Evolutionary conservation across 2,888 invertebrate species (phyloP), one percentile per base, ranked within the genome.

Genomic region (Acleris cristana): DNA sequence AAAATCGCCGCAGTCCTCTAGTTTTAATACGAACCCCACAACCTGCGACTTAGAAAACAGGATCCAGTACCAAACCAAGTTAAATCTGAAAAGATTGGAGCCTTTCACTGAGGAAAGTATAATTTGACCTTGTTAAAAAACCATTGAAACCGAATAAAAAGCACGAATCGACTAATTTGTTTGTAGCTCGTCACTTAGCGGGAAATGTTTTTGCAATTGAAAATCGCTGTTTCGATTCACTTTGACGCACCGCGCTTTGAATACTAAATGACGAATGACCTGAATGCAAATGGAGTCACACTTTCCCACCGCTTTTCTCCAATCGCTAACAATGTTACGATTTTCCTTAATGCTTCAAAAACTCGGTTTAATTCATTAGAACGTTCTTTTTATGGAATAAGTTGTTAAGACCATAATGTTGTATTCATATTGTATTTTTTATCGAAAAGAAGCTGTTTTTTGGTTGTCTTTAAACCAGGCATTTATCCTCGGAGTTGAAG

Each of bases 181-280:
- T 59, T 60, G 64, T 68, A 68, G 58, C 64, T 51, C 70, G 61
- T 65, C 68, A 70, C 68, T 66, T 64, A 69, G 59, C 52, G 56
- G 53, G 68, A 72, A 79, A 77, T 73, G 71, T 77, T 78, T 77
- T 76, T 73, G 71, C 73, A 70, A 76, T 82, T 80, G 79, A 78
- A 80, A 82, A 76, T 81, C 79, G 74, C 72, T 81, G 78, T 82
- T 83, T 81, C 78, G 78, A 82, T 80, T 84, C 82, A 80, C 77
- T 82, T 77, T 72, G 75, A 74, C 73, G 72, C 71, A 71, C 53
- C 76, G 70, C 72, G 80, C 75, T 80, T 80, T 83, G 85, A 86
- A 87, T 86, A 82, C 76, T 77, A 83, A 86, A 78, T 81, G 77
- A 80, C 69, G 80, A 84, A 83, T 79, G 85, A 80, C 78, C 76